Evolutionary conservation across 2,888 invertebrate species (phyloP).

Genomic region (Cybosia mesomella): DNA sequence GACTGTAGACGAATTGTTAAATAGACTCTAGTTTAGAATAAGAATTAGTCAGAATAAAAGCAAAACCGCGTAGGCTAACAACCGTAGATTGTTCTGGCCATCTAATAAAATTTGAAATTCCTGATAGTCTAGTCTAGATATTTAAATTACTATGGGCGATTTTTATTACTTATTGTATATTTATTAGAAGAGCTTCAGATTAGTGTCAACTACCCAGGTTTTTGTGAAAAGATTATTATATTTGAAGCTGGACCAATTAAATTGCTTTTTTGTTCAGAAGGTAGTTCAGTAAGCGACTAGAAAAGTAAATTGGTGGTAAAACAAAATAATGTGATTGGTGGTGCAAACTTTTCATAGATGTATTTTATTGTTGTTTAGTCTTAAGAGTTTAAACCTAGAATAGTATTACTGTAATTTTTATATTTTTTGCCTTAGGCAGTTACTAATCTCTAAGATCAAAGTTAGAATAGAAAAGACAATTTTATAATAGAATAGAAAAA

Average conservation of each 20-base stretch:
- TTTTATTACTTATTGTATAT: slow-evolving; percentile 69
- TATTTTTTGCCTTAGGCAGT: slow-evolving; percentile 75
- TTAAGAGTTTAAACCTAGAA: slow-evolving; percentile 67
- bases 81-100: slow-evolving; percentile 74
- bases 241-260: slow-evolving; percentile 45
- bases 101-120: slow-evolving; percentile 62
- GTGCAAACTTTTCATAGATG: slow-evolving; percentile 83
- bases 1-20: slow-evolving; percentile 64
- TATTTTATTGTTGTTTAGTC: slow-evolving; percentile 73
- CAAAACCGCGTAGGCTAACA: slow-evolving; percentile 65
- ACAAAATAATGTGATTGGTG: slow-evolving; percentile 77
- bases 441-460: slow-evolving; percentile 49
- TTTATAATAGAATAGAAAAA: slow-evolving; percentile 71
- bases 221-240: slow-evolving; percentile 52
- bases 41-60: slow-evolving; percentile 66
- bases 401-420: slow-evolving; percentile 58
- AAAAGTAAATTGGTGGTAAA: slow-evolving; percentile 72
- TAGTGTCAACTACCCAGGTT: slow-evolving; percentile 56
- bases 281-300: slow-evolving; percentile 69
- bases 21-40: slow-evolving; percentile 78
- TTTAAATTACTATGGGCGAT: slow-evolving; percentile 72
- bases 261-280: slow-evolving; percentile 60
- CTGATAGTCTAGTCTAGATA: slow-evolving; percentile 73
- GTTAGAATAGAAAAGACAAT: slow-evolving; percentile 62
- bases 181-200: slow-evolving; percentile 77